Percentiles rank a stretch among this genome's conserved stretches.
phyloP scores from a whole-genome alignment of 1,140 invertebrate genomes.

The Trichoplusia ni region DNA sequence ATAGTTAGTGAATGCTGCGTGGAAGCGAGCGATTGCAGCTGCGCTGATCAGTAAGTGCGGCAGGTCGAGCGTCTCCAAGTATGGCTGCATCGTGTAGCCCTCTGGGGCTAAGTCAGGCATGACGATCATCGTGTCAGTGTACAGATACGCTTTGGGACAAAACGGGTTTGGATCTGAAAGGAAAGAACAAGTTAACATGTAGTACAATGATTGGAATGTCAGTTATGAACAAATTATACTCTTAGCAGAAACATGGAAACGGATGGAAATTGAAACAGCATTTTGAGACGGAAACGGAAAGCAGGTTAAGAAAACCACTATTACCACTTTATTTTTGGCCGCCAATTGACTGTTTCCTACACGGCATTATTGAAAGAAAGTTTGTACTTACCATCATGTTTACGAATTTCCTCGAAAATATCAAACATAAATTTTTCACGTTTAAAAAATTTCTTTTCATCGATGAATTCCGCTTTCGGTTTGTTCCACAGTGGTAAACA shows the following conservation, averaged over 20 bases:
- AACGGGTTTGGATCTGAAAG: slow-evolving; percentile 52
- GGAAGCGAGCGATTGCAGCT: slow-evolving; percentile 57
- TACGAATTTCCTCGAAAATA: slow-evolving; percentile 52
- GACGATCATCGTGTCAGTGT: slow-evolving; percentile 55
- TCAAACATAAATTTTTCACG: slow-evolving; percentile 54
- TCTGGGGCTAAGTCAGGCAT: slow-evolving; percentile 54
- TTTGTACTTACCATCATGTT: slow-evolving; percentile 45
- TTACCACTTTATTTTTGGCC: no score
- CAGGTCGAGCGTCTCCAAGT: slow-evolving; percentile 46
- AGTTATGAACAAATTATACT: no score
- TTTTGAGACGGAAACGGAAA: no score
- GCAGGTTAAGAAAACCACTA: no score
- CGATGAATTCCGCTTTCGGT: slow-evolving; percentile 61
- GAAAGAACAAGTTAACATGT: not conserved
- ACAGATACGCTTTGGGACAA: slow-evolving; percentile 51
- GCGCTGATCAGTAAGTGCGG: slow-evolving; percentile 45
- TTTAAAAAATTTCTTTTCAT: slow-evolving; percentile 46
- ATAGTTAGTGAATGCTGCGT: slow-evolving; percentile 61
- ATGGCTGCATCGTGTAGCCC: slow-evolving; percentile 48
- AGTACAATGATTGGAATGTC: not conserved
- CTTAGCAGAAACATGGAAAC: no score
- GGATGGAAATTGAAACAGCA: no score
- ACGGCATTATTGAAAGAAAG: not conserved
- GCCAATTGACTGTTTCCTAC: no score
- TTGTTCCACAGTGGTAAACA: slow-evolving; percentile 52